Percentiles rank a stretch among this genome's conserved stretches.
phyloP scores from a whole-genome alignment of 1,140 invertebrate genomes.

The Zaprionus lachaisei region DNA sequence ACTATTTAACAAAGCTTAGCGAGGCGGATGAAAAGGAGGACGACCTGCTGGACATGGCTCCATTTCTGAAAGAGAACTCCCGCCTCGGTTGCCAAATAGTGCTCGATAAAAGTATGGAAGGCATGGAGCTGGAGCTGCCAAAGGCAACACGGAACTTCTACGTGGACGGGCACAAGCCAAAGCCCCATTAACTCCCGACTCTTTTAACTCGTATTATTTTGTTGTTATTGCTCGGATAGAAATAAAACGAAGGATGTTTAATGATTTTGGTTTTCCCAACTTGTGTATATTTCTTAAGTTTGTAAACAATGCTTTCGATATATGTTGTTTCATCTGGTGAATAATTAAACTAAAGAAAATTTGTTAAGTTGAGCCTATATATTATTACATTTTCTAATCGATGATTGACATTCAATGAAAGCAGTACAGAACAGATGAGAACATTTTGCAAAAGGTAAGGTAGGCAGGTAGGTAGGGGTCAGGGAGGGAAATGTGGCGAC shows the following conservation, averaged over 20 bases:
- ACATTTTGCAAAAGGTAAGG: constrained; percentile 6
- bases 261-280: constrained; percentile 59
- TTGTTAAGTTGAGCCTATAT: constrained; percentile 76
- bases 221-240: constrained; percentile 17
- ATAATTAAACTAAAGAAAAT: constrained; percentile 78
- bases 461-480: not conserved
- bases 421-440: constrained; percentile 36
- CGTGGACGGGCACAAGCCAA: constrained; percentile 98
- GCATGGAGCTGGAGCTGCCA: constrained; percentile 94
- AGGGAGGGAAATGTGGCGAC: constrained; percentile 33
- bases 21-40: constrained; percentile 96
- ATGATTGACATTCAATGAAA: constrained; percentile 54
- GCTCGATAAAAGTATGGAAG: constrained; percentile 96
- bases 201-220: constrained; percentile 25
- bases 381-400: constrained; percentile 75
- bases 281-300: constrained; percentile 68
- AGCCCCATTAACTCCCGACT: constrained; percentile 89
- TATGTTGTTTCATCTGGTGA: constrained; percentile 53
- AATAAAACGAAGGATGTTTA: constrained; percentile 39
- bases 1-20: constrained; percentile 91
- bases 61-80: constrained; percentile 98
- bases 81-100: constrained; percentile 97
- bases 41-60: constrained; percentile 98
- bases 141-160: constrained; percentile 98
- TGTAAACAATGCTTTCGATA: constrained; percentile 66